Conservation (phyloP, 2,797 vertebrate species). For the Limosa lapponica region DNA sequence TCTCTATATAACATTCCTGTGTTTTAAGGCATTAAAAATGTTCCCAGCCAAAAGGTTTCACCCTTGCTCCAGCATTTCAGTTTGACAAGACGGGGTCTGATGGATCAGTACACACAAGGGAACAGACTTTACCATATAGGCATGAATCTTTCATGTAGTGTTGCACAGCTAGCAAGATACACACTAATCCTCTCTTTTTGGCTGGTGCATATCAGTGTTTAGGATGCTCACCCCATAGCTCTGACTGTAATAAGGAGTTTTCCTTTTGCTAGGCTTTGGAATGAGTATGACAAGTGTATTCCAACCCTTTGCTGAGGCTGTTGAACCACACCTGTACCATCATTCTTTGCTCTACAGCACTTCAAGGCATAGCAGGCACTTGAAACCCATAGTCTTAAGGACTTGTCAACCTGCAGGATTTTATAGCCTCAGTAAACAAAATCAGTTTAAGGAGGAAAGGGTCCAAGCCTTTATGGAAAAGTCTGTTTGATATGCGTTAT, state of each 20-base stretch:
- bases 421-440: background rate
- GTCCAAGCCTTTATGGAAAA: background rate
- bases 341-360: background rate
- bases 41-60: background rate
- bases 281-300: background rate
- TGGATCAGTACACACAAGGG: accelerated
- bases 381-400: background rate
- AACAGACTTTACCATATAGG: background rate
- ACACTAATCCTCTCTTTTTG: background rate
- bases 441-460: background rate
- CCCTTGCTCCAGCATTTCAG: background rate
- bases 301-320: background rate
- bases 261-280: background rate
- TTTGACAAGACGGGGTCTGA: background rate
- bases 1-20: background rate
- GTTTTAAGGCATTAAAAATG: background rate
- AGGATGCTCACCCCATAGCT: background rate
- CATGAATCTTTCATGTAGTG: background rate
- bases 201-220: background rate
- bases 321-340: background rate
- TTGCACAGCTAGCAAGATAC: background rate
- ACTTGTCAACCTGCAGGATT: background rate
- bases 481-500: background rate
- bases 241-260: background rate
- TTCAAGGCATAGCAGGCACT: background rate